Evolutionary conservation across 2,888 invertebrate genomes (phyloP).

Genomic region (Calephelis perditalis): DNA sequence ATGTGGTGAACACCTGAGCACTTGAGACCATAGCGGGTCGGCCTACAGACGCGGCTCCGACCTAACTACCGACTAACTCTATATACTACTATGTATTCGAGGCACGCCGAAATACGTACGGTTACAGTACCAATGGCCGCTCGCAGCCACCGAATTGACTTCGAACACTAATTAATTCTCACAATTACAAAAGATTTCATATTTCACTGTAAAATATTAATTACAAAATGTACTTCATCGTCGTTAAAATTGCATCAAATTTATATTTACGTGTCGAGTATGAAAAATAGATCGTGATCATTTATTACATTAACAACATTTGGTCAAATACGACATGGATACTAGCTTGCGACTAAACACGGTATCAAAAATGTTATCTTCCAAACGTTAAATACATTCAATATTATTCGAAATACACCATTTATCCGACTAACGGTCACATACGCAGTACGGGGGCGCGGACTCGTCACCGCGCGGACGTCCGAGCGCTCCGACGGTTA

Average conservation of each 20-base stretch:
- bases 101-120: constrained; percentile 32
- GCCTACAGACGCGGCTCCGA: constrained; percentile 20
- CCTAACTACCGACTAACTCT: constrained; percentile 30
- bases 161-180: constrained; percentile 53
- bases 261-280: constrained; percentile 49
- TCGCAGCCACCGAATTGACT: constrained; percentile 56
- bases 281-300: constrained; percentile 58
- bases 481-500: constrained; percentile 31
- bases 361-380: constrained; percentile 29
- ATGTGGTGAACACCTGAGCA: constrained; percentile 71
- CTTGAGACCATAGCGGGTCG: constrained; percentile 44
- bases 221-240: constrained; percentile 68
- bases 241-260: constrained; percentile 51
- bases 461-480: constrained; percentile 19
- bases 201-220: constrained; percentile 38
- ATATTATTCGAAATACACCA: constrained; percentile 9
- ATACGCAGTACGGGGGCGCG: constrained; percentile 15
- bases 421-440: constrained; percentile 5
- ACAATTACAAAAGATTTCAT: constrained; percentile 58
- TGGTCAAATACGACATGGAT: constrained; percentile 42
- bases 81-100: constrained; percentile 30
- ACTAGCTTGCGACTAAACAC: constrained; percentile 46
- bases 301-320: constrained; percentile 31
- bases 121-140: constrained; percentile 34
- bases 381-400: constrained; percentile 12